These are phyloP conservation scores for Hecatera dysodea DNA, from an alignment of 2,888 invertebrate species.

Conservation along the genomic window DNA sequence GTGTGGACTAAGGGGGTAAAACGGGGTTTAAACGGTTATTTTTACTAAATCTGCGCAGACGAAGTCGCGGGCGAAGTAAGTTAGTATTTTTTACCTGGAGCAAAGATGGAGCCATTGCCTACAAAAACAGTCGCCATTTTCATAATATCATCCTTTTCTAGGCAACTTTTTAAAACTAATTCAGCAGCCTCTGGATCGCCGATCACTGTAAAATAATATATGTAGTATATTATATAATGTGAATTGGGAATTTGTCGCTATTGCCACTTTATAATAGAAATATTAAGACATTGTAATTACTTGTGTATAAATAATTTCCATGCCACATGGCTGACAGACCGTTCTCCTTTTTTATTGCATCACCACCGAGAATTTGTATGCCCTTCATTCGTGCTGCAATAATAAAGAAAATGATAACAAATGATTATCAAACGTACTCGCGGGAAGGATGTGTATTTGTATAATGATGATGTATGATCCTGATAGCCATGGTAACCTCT, in stretches of 20 bases:
- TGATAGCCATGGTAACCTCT: too few relatives aligned
- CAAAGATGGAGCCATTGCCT: constrained; percentile 75
- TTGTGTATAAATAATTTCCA: constrained; percentile 57
- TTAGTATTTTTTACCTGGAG: constrained; percentile 65
- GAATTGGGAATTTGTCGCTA: neutral
- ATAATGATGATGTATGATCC: too few relatives aligned
- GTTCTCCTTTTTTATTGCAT: constrained; percentile 52
- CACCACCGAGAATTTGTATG: constrained; percentile 56
- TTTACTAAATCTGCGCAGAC: too few relatives aligned
- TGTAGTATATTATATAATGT: neutral
- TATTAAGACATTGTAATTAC: constrained; percentile 46
- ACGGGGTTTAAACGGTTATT: too few relatives aligned
- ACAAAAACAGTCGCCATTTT: constrained; percentile 53
- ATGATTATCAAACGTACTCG: too few relatives aligned
- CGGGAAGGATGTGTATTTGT: too few relatives aligned
- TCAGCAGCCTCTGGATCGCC: constrained; percentile 70
- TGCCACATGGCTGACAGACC: constrained; percentile 58
- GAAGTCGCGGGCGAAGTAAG: too few relatives aligned
- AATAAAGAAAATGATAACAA: neutral
- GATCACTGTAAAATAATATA: constrained; percentile 60
- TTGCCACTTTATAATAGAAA: neutral
- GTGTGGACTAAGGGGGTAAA: too few relatives aligned
- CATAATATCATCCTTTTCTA: constrained; percentile 73
- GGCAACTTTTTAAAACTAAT: constrained; percentile 67
- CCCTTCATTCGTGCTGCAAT: constrained; percentile 64